Conservation (phyloP, 2,113 vertebrate species). For the Lethenteron reissneri region DNA sequence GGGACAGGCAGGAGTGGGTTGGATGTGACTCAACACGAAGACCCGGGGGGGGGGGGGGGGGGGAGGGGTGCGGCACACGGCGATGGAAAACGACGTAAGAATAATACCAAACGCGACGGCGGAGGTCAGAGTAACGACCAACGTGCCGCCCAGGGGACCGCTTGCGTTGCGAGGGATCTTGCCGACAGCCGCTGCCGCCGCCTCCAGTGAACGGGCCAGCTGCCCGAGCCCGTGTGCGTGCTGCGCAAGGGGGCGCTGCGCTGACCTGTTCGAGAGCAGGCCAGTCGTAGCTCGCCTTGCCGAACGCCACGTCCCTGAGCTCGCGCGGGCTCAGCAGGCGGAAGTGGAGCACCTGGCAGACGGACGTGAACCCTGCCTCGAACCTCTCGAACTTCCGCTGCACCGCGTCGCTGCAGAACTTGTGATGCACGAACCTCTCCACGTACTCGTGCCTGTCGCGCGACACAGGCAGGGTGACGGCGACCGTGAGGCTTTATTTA, state of each 20-base stretch:
- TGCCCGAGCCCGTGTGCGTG: neutral
- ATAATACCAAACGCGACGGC: too few relatives aligned
- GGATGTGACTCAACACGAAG: too few relatives aligned
- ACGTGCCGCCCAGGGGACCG: too few relatives aligned
- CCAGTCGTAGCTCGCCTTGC: slow-evolving; percentile 94
- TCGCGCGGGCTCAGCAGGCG: slow-evolving; percentile 85
- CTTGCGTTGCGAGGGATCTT: too few relatives aligned
- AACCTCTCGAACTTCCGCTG: slow-evolving; percentile 66
- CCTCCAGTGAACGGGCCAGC: too few relatives aligned
- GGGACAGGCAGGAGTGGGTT: too few relatives aligned
- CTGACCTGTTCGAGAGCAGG: slow-evolving; percentile 77
- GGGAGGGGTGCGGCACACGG: too few relatives aligned
- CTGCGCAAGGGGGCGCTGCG: neutral
- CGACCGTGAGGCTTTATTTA: neutral
- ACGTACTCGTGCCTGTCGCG: slow-evolving; percentile 62
- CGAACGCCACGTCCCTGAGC: slow-evolving; percentile 91
- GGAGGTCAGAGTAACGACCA: too few relatives aligned
- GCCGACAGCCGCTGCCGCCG: too few relatives aligned
- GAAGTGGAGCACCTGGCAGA: slow-evolving; percentile 80
- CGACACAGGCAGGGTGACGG: slow-evolving; percentile 10
- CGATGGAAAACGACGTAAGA: too few relatives aligned
- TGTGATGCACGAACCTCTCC: slow-evolving; percentile 63
- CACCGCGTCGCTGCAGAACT: slow-evolving; percentile 44
- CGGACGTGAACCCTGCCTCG: slow-evolving; percentile 72
- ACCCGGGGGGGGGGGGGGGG: too few relatives aligned